Conservation (phyloP, 2,888 invertebrate genomes). For the Drosophila prolongata region DNA sequence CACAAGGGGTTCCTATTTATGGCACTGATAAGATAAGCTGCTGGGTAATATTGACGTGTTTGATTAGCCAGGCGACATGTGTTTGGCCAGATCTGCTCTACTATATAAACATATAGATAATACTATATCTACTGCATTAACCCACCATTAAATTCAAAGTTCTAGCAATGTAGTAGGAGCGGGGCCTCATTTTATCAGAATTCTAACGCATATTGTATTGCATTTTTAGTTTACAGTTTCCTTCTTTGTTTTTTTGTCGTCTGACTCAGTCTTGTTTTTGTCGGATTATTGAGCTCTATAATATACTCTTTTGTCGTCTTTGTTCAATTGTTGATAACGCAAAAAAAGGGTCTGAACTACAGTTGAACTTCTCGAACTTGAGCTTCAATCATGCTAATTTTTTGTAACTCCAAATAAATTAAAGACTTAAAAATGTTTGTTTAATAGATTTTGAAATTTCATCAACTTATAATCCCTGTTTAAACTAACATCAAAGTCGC, state of each 20-base stretch:
- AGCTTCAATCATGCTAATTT: neutral
- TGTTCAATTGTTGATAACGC: slow-evolving; percentile 22
- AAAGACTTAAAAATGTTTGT: no score
- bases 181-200: slow-evolving; percentile 29
- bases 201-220: slow-evolving; percentile 23
- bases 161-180: slow-evolving; percentile 3
- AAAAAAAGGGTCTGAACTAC: slow-evolving; percentile 6
- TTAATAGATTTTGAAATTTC: neutral
- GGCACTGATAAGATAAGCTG: slow-evolving; percentile 35
- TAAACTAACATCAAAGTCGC: no score
- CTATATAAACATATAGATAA: neutral
- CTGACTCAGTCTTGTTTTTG: slow-evolving; percentile 32
- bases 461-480: no score
- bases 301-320: slow-evolving; percentile 8
- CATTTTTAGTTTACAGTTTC: neutral
- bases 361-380: neutral
- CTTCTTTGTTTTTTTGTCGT: slow-evolving; percentile 15
- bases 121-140: neutral
- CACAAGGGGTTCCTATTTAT: slow-evolving; percentile 47
- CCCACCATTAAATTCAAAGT: neutral
- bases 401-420: no score
- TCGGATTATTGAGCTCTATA: slow-evolving; percentile 13
- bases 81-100: slow-evolving; percentile 8
- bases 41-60: slow-evolving; percentile 1
- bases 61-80: slow-evolving; percentile 13